Evolutionary conservation across 2,797 vertebrate species (phyloP).

Genomic region (Girardinus metallicus): DNA sequence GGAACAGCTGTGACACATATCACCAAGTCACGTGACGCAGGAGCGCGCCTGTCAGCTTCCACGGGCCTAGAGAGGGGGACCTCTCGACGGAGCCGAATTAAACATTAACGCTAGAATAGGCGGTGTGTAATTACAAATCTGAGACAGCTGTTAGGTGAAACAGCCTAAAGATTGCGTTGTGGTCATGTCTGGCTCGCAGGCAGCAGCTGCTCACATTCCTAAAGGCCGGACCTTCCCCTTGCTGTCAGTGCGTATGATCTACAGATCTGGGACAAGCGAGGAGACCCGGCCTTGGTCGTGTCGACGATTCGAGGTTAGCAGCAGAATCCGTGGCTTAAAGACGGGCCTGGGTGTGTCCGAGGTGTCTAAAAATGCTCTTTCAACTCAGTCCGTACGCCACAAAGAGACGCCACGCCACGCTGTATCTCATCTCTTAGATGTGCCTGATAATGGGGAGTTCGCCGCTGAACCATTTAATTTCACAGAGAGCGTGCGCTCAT

Average conservation of each 20-base stretch:
- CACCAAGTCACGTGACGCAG: neutral
- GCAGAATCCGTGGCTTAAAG: neutral
- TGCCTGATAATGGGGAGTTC: neutral
- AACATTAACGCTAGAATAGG: neutral
- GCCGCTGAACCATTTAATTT: too few species aligned
- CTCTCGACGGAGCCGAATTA: neutral
- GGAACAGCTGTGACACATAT: conserved; percentile 55
- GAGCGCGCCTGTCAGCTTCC: conserved; percentile 16
- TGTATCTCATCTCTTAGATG: neutral
- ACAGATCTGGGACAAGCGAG: conserved; percentile 29
- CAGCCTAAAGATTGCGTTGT: conserved; percentile 9
- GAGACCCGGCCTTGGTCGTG: conserved; percentile 14
- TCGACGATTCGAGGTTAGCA: conserved; percentile 15
- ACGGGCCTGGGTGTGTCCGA: too few species aligned
- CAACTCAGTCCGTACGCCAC: neutral
- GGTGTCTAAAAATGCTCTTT: neutral
- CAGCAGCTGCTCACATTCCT: conserved; percentile 67
- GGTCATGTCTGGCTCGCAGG: conserved; percentile 37
- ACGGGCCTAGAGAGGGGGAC: neutral
- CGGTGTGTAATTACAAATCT: conserved; percentile 22
- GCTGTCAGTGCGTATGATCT: conserved; percentile 27
- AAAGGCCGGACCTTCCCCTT: conserved; percentile 14
- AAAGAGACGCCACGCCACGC: neutral
- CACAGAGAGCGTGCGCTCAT: neutral
- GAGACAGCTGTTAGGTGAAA: conserved; percentile 20